A percentile compares a stretch with the other conserved stretches of the same genome.
Evolutionary conservation across 2,113 vertebrate genomes (phyloP).

Genomic region (Manacus vitellinus): DNA sequence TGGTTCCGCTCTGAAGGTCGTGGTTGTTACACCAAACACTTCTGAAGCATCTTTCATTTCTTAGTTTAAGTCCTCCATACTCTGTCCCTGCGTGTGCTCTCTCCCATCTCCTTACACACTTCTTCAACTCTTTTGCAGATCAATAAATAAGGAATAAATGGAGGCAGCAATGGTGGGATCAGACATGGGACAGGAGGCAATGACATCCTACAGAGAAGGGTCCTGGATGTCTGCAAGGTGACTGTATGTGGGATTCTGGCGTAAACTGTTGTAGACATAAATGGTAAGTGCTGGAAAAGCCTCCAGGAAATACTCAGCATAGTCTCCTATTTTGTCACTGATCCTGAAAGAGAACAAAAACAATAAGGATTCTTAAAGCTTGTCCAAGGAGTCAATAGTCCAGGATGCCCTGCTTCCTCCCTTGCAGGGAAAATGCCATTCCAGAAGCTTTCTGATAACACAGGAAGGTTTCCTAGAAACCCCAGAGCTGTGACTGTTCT

Average conservation of each 20-base stretch:
- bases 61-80: background rate
- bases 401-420: background rate
- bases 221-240: conserved; percentile 15
- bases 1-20: background rate
- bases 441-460: background rate
- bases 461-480: background rate
- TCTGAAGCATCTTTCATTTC: background rate
- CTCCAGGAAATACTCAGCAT: conserved; percentile 64
- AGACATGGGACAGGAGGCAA: background rate
- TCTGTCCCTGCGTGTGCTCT: background rate
- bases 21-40: background rate
- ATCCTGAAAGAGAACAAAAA: conserved; percentile 69
- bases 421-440: background rate
- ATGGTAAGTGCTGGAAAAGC: conserved; percentile 68
- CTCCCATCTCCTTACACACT: background rate
- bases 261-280: conserved; percentile 56
- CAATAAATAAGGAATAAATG: background rate
- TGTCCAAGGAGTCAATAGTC: background rate
- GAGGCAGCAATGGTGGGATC: background rate
- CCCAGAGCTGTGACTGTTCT: background rate
- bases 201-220: background rate
- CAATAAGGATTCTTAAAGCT: background rate
- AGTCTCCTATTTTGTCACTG: conserved; percentile 9
- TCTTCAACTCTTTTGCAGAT: background rate
- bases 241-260: background rate